Base-by-base conservation (phyloP, 2,113 vertebrate species). In the Meleagris gallopavo region DNA sequence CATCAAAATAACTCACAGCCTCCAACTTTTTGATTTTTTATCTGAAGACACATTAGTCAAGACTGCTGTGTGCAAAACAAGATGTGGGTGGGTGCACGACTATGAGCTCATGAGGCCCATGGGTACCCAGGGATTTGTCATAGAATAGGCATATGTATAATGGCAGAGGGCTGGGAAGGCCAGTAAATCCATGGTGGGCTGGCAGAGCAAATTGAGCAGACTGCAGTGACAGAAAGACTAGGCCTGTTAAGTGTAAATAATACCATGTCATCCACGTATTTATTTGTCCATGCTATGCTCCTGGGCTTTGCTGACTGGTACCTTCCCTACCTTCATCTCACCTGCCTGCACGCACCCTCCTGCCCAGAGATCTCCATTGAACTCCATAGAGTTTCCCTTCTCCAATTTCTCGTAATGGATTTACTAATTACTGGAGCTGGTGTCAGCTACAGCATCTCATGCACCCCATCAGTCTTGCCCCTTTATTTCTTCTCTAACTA, bases 41-140 rank as follows among this genome's bases (percentile, higher is more conserved):
- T 24, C 27, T 54, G 58, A 82, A 85, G 13, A 6, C 16, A 2
- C 41, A 64, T 64, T 74, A 74, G 43, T 17, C 18, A 67, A 71
- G 81, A 2, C 4, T 17, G 25, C 10, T 61, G 10, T 38, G 36
- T 30, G 27, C 54, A 48, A 69, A 21, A 40, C 4, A 72, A 70
- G 45, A 62, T 43, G 15, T 40, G 58, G 86, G 45, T 29, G n/a
- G 17, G 13, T 58, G 22, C 32, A 29, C 15, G 40, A 57, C 74
- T 87, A 3, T 11, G 3, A 2, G 40, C 48, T 50, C 32, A 7
- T 1, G 1, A 65, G 10, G 15, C 15, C 22, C 1, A 0, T 34
- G 60, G 55, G 61, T 65, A 52, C 13, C 43, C 74, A 69, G n/a
- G 13, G 67, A 69, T 2, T 11, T 27, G 13, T 40, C 58, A 61